Conservation (phyloP, 2,113 vertebrate genomes). For the Passer montanus region DNA sequence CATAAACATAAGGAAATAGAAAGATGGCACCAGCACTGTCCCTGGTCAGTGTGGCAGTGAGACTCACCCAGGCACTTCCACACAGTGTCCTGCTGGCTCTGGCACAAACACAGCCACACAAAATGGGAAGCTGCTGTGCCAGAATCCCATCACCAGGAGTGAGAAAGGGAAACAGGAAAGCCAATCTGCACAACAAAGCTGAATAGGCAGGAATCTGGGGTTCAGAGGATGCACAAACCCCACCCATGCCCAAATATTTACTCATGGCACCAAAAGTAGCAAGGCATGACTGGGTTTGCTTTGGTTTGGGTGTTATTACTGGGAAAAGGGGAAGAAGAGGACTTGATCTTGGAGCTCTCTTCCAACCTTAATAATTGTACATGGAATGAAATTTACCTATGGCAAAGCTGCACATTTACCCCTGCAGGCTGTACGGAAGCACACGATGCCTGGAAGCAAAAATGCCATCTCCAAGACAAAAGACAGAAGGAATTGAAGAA, state of each 20-base stretch:
- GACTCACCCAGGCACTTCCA: neutral
- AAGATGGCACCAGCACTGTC: neutral
- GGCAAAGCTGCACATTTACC: neutral
- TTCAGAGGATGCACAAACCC: neutral
- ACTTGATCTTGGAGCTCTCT: neutral
- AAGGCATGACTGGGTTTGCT: neutral
- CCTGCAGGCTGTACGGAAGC: neutral
- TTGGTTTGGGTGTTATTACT: neutral
- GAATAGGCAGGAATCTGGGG: neutral
- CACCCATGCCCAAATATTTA: fast-evolving
- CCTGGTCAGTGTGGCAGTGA: fast-evolving
- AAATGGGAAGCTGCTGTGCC: neutral
- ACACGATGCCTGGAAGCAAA: neutral
- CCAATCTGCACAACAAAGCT: neutral
- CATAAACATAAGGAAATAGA: neutral
- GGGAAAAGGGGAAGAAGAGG: neutral
- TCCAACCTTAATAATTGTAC: neutral
- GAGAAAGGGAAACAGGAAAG: neutral
- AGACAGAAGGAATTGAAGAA: neutral
- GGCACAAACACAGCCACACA: neutral
- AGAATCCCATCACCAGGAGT: neutral
- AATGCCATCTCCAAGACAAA: neutral
- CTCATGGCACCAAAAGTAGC: neutral
- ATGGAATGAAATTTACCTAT: neutral
- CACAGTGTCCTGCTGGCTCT: fast-evolving